Conservation (phyloP, 1,140 invertebrate genomes). For the Tetranychus urticae region DNA sequence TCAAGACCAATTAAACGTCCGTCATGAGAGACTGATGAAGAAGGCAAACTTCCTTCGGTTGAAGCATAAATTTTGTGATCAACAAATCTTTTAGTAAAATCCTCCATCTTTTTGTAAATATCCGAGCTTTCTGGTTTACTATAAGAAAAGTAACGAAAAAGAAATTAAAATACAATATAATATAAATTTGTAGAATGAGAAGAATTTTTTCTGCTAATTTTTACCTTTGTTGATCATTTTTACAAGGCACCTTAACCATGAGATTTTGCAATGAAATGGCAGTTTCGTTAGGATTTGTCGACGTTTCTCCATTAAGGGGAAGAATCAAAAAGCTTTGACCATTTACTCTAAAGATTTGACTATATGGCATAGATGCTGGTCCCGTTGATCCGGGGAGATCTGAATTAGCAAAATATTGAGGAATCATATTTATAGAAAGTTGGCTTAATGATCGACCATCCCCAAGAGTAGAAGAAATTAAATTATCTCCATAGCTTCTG, state of each 20-base stretch:
- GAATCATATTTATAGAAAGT: constrained; percentile 8
- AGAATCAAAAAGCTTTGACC: background rate
- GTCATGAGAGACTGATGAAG: too few relatives aligned
- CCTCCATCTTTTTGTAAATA: too few relatives aligned
- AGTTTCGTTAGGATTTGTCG: background rate
- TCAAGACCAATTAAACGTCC: too few relatives aligned
- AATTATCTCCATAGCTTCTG: background rate
- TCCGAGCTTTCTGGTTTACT: too few relatives aligned
- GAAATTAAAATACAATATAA: too few relatives aligned
- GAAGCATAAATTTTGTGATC: too few relatives aligned
- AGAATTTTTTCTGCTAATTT: too few relatives aligned
- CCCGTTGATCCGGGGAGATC: background rate
- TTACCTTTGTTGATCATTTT: too few relatives aligned
- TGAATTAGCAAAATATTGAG: constrained; percentile 4
- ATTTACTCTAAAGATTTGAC: background rate
- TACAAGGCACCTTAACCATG: background rate
- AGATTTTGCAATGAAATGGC: background rate
- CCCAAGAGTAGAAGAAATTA: background rate
- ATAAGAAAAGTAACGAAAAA: too few relatives aligned
- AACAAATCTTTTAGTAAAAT: too few relatives aligned
- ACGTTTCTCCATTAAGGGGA: background rate
- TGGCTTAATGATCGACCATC: constrained; percentile 1
- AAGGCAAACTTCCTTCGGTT: too few relatives aligned
- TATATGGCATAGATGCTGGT: background rate
- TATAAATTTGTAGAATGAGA: too few relatives aligned